phyloP scores from a whole-genome alignment of 2,113 vertebrate genomes.

The Ginglymostoma cirratum region DNA sequence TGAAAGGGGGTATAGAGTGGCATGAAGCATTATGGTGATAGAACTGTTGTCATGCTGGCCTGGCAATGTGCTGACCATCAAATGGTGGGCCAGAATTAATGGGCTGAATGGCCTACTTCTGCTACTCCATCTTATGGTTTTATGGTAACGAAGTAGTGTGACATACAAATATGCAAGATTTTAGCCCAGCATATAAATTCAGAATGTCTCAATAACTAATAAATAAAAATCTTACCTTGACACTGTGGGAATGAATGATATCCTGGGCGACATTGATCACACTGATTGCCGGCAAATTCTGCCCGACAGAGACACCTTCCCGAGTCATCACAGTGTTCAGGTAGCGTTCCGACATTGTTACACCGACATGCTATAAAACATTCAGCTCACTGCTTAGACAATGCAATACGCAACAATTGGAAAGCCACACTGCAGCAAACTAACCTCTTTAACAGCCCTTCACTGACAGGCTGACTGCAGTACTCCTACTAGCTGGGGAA shows the following conservation, averaged over 20 bases:
- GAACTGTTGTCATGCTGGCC: too few species aligned
- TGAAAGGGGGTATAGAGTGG: too few species aligned
- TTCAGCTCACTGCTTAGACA: not conserved
- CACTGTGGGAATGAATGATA: constrained; percentile 72
- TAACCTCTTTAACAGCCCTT: not conserved
- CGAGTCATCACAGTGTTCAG: constrained; percentile 55
- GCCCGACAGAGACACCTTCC: constrained; percentile 73
- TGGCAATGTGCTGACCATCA: too few species aligned
- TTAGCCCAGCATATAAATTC: too few species aligned
- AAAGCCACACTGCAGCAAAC: not conserved
- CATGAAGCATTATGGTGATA: too few species aligned
- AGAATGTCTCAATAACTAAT: not conserved
- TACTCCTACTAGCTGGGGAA: not conserved
- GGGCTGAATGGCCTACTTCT: too few species aligned
- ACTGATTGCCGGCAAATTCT: constrained; percentile 58
- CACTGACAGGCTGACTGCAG: not conserved
- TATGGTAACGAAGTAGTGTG: not conserved
- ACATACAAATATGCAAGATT: not conserved
- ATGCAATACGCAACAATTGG: not conserved
- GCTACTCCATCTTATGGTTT: too few species aligned
- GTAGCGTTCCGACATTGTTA: constrained; percentile 57
- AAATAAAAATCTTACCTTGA: constrained; percentile 57
- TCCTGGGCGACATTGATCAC: constrained; percentile 64
- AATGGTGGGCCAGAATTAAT: too few species aligned
- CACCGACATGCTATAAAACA: constrained; percentile 67